A percentile compares a stretch with the other conserved stretches of the same genome.
Conservation (phyloP, 2,113 vertebrate species). For the Lamprotornis superbus region DNA sequence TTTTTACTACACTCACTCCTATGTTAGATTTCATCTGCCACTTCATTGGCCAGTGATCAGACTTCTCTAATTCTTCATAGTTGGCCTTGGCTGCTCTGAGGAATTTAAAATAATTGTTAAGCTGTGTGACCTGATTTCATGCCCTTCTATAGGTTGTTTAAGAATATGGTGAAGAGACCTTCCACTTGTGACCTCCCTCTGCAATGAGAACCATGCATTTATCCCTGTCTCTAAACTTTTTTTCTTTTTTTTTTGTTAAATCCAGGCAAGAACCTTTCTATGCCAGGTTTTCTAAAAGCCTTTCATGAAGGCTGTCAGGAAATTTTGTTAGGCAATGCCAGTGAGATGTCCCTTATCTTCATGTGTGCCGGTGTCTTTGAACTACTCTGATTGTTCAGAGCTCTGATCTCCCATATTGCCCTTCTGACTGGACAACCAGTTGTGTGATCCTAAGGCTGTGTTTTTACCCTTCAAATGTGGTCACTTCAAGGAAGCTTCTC, state of each 20-base stretch:
- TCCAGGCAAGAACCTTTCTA: not conserved
- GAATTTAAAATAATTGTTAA: not conserved
- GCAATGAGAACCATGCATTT: not conserved
- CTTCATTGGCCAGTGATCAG: not conserved
- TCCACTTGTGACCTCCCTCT: not conserved
- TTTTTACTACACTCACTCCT: not conserved
- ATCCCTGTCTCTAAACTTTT: not conserved
- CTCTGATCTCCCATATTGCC: not conserved
- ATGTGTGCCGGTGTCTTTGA: not conserved
- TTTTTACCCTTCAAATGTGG: not conserved
- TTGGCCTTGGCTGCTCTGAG: not conserved
- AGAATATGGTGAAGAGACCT: not conserved
- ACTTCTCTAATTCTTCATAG: not conserved
- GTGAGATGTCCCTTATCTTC: not conserved
- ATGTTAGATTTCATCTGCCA: not conserved
- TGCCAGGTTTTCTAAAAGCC: not conserved
- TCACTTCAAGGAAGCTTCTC: not conserved
- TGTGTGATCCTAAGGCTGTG: not conserved
- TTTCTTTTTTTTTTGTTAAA: not conserved
- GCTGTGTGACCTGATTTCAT: not conserved
- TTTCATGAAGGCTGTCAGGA: not conserved
- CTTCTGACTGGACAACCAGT: not conserved
- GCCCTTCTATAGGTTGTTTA: not conserved
- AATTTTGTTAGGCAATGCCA: not conserved
- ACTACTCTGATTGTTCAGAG: not conserved